Evolutionary conservation across 2,113 vertebrate genomes (phyloP).

Genomic region (Odontophorus gujanensis): DNA sequence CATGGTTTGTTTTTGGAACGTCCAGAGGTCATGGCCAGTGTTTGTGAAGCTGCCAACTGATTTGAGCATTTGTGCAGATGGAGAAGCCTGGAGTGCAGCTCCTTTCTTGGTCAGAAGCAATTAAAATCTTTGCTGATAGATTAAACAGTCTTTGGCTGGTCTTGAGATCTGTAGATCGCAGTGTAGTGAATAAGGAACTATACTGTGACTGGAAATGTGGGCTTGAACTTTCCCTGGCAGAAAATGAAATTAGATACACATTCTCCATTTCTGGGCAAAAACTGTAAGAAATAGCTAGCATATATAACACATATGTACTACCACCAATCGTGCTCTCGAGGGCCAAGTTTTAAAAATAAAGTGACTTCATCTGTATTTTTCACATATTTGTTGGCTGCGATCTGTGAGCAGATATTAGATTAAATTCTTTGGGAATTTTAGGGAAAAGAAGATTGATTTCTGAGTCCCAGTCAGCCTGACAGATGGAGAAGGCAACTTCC

Average conservation of each 20-base stretch:
- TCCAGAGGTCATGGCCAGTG: background rate
- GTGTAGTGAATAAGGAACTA: background rate
- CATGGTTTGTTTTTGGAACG: background rate
- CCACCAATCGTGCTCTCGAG: slow-evolving; percentile 1
- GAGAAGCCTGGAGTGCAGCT: background rate
- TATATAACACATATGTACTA: slow-evolving; percentile 27
- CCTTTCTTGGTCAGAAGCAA: background rate
- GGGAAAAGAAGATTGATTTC: background rate
- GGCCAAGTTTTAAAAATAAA: slow-evolving; percentile 70
- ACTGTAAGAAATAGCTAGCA: background rate
- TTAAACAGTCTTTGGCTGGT: slow-evolving; percentile 11
- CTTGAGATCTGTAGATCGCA: background rate
- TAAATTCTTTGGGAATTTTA: slow-evolving; percentile 18
- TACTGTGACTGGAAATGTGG: background rate
- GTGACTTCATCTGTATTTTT: slow-evolving; percentile 57
- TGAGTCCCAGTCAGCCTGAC: background rate
- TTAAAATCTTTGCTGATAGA: background rate
- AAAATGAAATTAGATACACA: slow-evolving; percentile 48
- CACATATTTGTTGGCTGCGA: slow-evolving; percentile 39
- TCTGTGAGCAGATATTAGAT: slow-evolving; percentile 51
- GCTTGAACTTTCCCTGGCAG: slow-evolving; percentile 19
- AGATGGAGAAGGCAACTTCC: background rate
- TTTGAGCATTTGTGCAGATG: background rate
- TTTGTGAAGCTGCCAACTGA: background rate
- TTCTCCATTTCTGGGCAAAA: slow-evolving; percentile 33